phyloP scores from a whole-genome alignment of 1,140 invertebrate species.

The Leptinotarsa undecemlineata region DNA sequence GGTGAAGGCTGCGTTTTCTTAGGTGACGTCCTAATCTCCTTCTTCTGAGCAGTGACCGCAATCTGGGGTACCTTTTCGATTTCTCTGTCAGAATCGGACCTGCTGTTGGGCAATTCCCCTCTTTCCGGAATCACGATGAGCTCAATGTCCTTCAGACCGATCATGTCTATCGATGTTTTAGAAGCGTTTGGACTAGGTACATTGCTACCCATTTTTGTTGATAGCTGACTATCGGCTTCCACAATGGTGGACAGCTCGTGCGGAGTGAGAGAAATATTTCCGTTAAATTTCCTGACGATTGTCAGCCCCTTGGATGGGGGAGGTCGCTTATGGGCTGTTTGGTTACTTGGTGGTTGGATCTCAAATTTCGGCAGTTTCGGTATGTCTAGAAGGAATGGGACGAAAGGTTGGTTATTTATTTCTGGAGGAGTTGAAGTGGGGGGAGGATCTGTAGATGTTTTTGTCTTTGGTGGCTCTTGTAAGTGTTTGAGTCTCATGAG shows the following conservation, averaged over 20 bases:
- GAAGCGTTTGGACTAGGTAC: conserved; percentile 34
- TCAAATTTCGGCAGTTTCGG: conserved; percentile 49
- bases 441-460: not conserved
- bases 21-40: too few relatives aligned
- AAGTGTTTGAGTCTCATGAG: conserved; percentile 10
- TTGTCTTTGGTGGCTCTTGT: not conserved
- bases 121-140: conserved; percentile 8
- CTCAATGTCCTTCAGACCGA: conserved; percentile 12
- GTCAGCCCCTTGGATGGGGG: conserved; percentile 45
- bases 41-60: too few relatives aligned
- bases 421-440: not conserved
- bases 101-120: not conserved
- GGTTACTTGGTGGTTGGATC: conserved; percentile 6
- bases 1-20: too few relatives aligned
- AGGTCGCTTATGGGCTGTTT: conserved; percentile 41
- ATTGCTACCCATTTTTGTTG: conserved; percentile 31
- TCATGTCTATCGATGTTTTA: conserved; percentile 17
- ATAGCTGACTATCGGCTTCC: conserved; percentile 56
- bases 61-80: not conserved
- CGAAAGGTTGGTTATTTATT: conserved; percentile 26
- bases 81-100: conserved; percentile 20
- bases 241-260: conserved; percentile 70
- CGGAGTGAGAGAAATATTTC: conserved; percentile 55
- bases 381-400: conserved; percentile 45
- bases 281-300: conserved; percentile 47